A percentile compares a stretch with the other conserved stretches of the same genome.
These are phyloP conservation scores for Drosophila truncata DNA, from an alignment of 1,140 invertebrate genomes.

Conservation along the genomic window DNA sequence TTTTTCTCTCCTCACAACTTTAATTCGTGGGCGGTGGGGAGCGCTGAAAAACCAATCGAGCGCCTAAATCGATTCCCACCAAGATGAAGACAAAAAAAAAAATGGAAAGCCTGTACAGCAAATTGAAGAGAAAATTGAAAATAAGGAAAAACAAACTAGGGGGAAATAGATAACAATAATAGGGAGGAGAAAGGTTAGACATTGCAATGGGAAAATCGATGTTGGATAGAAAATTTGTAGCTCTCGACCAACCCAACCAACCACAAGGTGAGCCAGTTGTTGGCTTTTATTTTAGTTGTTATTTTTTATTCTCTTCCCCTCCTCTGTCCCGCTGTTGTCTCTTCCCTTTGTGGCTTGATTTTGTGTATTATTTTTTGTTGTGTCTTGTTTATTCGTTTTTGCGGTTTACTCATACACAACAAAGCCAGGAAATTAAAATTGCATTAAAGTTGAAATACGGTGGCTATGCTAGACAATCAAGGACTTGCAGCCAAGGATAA, in stretches of 20 bases:
- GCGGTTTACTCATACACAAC: slow-evolving; percentile 36
- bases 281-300: slow-evolving; percentile 31
- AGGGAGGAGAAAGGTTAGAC: slow-evolving; percentile 35
- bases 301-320: no score
- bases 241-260: slow-evolving; percentile 21
- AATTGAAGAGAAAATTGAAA: slow-evolving; percentile 42
- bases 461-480: background rate
- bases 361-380: slow-evolving; percentile 34
- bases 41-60: slow-evolving; percentile 30
- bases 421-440: slow-evolving; percentile 53
- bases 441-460: slow-evolving; percentile 27
- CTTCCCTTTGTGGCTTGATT: slow-evolving; percentile 32
- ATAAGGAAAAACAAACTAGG: slow-evolving; percentile 37
- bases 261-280: slow-evolving; percentile 55
- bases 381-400: slow-evolving; percentile 43
- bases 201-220: slow-evolving; percentile 55
- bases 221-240: slow-evolving; percentile 44
- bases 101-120: slow-evolving; percentile 34
- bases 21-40: slow-evolving; percentile 35
- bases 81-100: slow-evolving; percentile 8
- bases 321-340: background rate
- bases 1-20: slow-evolving; percentile 40
- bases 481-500: slow-evolving; percentile 29
- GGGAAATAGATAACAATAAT: slow-evolving; percentile 41
- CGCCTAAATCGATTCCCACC: slow-evolving; percentile 42